Percentiles rank a stretch among this genome's conserved stretches.
phyloP scores from a whole-genome alignment of 2,888 invertebrate genomes.

The Lampropteryx suffumata region DNA sequence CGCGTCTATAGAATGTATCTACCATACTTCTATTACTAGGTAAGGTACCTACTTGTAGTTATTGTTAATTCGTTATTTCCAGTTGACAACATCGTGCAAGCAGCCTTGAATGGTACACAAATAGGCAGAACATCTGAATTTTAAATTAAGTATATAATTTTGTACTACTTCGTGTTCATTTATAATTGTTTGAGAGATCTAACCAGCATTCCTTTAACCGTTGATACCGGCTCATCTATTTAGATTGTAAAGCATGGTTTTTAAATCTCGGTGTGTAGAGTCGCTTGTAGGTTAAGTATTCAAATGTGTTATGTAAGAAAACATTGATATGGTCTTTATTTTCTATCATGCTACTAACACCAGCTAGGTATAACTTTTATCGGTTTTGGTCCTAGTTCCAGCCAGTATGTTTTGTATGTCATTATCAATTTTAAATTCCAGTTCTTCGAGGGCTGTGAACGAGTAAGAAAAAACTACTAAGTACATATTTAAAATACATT shows the following conservation, averaged over 20 bases:
- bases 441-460: conserved; percentile 61
- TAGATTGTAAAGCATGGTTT: conserved; percentile 2
- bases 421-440: conserved; percentile 54
- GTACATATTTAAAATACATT: not conserved
- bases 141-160: conserved; percentile 9
- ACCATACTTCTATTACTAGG: too few species aligned
- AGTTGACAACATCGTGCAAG: conserved; percentile 18
- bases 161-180: too few species aligned
- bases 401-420: conserved; percentile 2
- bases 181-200: too few species aligned
- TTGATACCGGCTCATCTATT: not conserved
- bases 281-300: not conserved
- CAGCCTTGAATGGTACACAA: conserved; percentile 19
- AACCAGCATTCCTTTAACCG: too few species aligned
- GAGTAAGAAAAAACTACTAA: conserved; percentile 26
- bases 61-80: conserved; percentile 12
- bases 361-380: too few species aligned
- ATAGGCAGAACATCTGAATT: conserved; percentile 19
- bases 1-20: too few species aligned
- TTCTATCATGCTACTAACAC: too few species aligned
- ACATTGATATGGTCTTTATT: too few species aligned
- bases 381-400: not conserved
- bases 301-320: too few species aligned
- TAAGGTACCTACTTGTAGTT: too few species aligned
- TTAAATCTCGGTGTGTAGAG: conserved; percentile 12